Conservation (phyloP, 2,113 vertebrate genomes). For the Neotoma lepida region DNA sequence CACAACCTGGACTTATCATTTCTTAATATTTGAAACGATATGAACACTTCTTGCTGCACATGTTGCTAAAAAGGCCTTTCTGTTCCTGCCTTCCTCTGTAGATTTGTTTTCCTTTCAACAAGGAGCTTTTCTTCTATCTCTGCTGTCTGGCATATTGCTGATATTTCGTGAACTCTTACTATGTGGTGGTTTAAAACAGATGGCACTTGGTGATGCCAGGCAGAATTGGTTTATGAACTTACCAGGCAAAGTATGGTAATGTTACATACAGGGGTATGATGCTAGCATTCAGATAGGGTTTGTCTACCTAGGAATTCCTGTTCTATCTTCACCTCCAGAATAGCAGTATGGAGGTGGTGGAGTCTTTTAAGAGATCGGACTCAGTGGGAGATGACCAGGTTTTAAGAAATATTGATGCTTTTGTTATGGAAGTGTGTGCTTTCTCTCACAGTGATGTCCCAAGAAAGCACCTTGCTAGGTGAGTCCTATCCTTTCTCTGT, state of each 20-base stretch:
- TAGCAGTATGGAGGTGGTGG: neutral
- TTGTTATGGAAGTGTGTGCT: neutral
- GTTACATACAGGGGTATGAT: neutral
- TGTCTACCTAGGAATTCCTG: neutral
- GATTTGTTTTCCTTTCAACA: neutral
- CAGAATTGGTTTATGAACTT: neutral
- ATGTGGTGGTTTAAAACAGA: slow-evolving; percentile 25
- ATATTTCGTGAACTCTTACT: neutral
- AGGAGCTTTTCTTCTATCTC: neutral
- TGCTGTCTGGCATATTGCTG: neutral
- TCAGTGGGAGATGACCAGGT: neutral
- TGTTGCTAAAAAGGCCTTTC: slow-evolving; percentile 5
- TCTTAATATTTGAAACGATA: neutral
- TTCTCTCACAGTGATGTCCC: neutral
- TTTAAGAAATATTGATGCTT: neutral
- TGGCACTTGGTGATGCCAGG: neutral
- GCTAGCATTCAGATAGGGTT: neutral
- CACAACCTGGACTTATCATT: neutral
- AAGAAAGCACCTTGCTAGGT: neutral
- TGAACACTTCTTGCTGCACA: neutral
- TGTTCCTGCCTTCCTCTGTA: neutral
- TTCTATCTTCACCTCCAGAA: neutral
- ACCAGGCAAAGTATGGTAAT: neutral
- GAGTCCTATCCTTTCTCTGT: neutral
- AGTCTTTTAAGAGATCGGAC: neutral